Base-by-base conservation (phyloP, 1,140 invertebrate genomes). In the Branchinecta lindahli region DNA sequence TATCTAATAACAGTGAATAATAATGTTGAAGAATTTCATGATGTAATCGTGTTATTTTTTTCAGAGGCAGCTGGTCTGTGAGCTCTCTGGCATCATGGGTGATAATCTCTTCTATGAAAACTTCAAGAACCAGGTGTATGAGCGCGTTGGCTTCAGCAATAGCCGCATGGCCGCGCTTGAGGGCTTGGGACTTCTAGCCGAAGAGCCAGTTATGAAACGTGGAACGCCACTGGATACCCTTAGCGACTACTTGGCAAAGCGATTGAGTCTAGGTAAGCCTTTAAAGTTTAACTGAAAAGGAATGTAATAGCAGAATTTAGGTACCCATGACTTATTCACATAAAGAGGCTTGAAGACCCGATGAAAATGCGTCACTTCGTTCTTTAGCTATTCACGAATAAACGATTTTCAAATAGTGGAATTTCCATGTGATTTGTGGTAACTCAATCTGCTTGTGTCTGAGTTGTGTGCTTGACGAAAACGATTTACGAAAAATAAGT, bases 71-170 rank as follows among this genome's bases (percentile, higher is more conserved):
- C 84, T 97, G 45, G 85, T 97, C 45, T 94, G 92, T 75, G 87
- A 88, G 73, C 79, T 95, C 33, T 79, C 97, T 33, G 94, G 92
- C 4, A 80, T 95, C 70, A 83, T 90, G 67, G 88, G 90, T 74
- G 81, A 84, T 12, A 90, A 92, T 74, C 94, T 97, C 69, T 92
- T 98, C 80, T 90, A 90, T 74, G 94, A 95, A 76, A 96, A 96
- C 77, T 79, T 99, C 8, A 92, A 90, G 77, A 86, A 87, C 52
- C 85, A 91, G 65, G 81, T 86, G 12, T 79, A 76, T 65, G 92
- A 96, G 72, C 81, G 87, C 65, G 82, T 96, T 9, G 91, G 88
- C 8, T 73, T 76, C 7, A 82, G 83, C 1, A 81, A 86, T 15
- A 81, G 85, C 68, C 84, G 86, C 9, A 77, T 88, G 7, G 82